Conservation (phyloP, 30 jellyfish, hydroid and myxozoan genomes). For the Aurelia aurita region DNA sequence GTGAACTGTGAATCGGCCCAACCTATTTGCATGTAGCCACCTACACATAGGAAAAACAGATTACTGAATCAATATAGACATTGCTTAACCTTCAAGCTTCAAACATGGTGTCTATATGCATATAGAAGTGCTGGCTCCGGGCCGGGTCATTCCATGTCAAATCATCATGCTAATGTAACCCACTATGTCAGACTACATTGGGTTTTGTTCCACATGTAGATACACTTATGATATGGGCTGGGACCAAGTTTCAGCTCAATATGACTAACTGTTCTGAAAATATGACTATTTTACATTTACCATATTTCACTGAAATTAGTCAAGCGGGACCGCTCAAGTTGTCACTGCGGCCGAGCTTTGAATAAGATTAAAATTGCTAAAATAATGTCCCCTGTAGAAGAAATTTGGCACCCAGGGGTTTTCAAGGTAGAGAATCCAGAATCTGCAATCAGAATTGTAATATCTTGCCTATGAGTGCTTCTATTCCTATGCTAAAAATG, state of each 20-base stretch:
- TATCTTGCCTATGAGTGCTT: neutral
- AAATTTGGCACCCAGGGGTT: neutral
- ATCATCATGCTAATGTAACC: slow-evolving; percentile 1
- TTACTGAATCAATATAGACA: too few relatives aligned
- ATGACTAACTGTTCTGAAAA: neutral
- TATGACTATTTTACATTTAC: neutral
- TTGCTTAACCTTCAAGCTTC: too few relatives aligned
- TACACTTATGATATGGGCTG: slow-evolving; percentile 1
- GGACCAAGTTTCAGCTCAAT: slow-evolving; percentile 3
- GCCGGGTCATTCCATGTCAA: slow-evolving; percentile 14
- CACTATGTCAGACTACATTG: neutral
- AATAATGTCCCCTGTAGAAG: too few relatives aligned
- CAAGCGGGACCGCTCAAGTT: neutral
- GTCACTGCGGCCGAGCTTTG: neutral
- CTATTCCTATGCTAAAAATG: neutral
- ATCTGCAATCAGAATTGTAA: neutral
- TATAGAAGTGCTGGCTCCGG: too few relatives aligned
- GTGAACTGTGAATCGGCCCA: slow-evolving; percentile 70
- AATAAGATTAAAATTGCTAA: too few relatives aligned
- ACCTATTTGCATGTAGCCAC: slow-evolving; percentile 84
- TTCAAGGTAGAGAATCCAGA: neutral
- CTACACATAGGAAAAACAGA: neutral
- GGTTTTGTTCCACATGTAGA: neutral
- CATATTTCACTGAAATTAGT: neutral
- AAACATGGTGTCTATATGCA: too few relatives aligned